Evolutionary conservation across 2,797 vertebrate species (phyloP).

Genomic region (Takifugu rubripes): DNA sequence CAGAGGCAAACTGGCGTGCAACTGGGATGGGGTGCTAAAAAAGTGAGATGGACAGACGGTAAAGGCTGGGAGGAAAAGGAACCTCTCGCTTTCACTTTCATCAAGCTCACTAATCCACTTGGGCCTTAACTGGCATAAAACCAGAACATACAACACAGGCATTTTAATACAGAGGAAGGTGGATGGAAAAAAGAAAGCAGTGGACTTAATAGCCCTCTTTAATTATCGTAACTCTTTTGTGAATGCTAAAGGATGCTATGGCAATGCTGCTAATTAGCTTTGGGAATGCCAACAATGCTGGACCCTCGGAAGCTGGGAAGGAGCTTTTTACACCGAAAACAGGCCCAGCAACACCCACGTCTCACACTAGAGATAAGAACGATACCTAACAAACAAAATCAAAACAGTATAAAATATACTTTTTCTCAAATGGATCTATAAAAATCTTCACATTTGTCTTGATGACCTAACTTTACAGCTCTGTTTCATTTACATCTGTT

Average conservation of each 20-base stretch:
- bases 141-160: neutral
- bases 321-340: conserved; percentile 8
- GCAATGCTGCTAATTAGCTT: conserved; percentile 32
- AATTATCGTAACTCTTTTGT: conserved; percentile 41
- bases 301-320: conserved; percentile 23
- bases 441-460: too few species aligned
- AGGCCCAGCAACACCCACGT: too few species aligned
- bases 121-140: neutral
- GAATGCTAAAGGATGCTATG: conserved; percentile 47
- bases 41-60: too few species aligned
- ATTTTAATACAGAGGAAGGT: conserved; percentile 6
- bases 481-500: too few species aligned
- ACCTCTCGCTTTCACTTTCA: neutral
- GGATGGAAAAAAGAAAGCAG: conserved; percentile 6
- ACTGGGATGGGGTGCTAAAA: too few species aligned
- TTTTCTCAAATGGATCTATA: too few species aligned
- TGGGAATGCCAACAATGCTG: conserved; percentile 44
- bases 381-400: neutral
- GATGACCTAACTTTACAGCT: too few species aligned
- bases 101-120: neutral
- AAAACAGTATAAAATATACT: too few species aligned
- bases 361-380: neutral
- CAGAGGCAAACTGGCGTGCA: too few species aligned
- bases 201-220: conserved; percentile 20
- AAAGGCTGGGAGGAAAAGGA: too few species aligned